Evolutionary conservation across 2,113 vertebrate species (phyloP).

Genomic region (Oreotrochilus melanogaster): DNA sequence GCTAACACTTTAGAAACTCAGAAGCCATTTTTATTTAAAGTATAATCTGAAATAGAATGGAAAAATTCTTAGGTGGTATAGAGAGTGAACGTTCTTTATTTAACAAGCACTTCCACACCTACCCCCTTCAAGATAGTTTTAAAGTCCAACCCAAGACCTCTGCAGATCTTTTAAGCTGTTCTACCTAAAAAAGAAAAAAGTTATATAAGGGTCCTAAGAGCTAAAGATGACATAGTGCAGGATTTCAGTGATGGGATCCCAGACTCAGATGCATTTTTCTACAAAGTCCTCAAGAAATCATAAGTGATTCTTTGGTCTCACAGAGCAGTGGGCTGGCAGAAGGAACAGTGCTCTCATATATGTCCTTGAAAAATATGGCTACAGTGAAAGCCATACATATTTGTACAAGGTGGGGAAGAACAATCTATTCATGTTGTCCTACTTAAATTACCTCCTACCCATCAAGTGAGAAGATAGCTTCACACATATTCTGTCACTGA

Average conservation of each 20-base stretch:
- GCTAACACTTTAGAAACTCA: not conserved
- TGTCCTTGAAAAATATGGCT: not conserved
- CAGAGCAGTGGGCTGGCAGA: not conserved
- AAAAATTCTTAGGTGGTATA: not conserved
- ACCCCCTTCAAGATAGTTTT: not conserved
- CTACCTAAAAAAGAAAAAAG: not conserved
- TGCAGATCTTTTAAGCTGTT: not conserved
- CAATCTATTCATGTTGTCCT: not conserved
- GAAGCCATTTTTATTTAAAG: not conserved
- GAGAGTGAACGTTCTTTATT: not conserved
- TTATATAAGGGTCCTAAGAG: not conserved
- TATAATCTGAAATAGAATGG: not conserved
- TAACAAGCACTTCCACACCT: not conserved
- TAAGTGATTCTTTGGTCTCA: accelerated
- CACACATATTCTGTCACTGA: not conserved
- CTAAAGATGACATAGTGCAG: not conserved
- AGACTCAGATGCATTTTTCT: not conserved
- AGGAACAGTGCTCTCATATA: not conserved
- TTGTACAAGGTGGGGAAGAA: not conserved
- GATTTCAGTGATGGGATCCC: not conserved
- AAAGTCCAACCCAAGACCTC: not conserved
- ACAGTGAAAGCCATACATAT: not conserved
- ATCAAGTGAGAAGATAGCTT: not conserved
- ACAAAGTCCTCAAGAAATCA: not conserved
- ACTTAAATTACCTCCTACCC: not conserved